Evolutionary conservation across 2,797 vertebrate species (phyloP), one percentile per base, ranked within the genome.

Genomic region (Enteromius afrohamiltoni): DNA sequence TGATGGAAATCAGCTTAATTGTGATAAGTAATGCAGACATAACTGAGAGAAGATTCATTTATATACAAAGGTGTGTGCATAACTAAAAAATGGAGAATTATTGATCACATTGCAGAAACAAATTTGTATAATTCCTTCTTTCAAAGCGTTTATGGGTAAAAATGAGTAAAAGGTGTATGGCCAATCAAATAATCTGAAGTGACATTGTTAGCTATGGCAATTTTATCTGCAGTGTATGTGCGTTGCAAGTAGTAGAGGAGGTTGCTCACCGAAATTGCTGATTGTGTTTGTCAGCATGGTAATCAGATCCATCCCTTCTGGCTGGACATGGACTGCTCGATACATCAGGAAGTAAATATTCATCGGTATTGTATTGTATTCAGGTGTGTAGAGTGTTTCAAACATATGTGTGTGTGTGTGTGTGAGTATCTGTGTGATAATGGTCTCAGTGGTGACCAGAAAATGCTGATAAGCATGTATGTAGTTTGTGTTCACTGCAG

Each of bases 401-500:
- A 4, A 19, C 68, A 9, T 29, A 1, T 49, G 60, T 49, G 76
- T 17, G 14, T 14, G 58, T 31, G 60, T 11, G 23, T 17, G 51
- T 34, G 34, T 34, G 34, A 23, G 73, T 55, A n/a, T 71, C 65
- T 60, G 13, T 42, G 45, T 40, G 31, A 42, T 45, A 23, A 42
- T n/a, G 9, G 45, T 69, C 23, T 45, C 73, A 67, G 6, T 16
- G 73, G 51, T 55, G 73, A 75, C 6, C 31, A 23, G 51, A 58
- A 74, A 75, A 37, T 65, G 76, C 42, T 78, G 76, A 65, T 65
- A 49, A 64, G 76, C 60, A 45, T 82, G 40, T n/a, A 74, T 51
- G 76, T 26, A 65, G 69, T 79, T 79, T 83, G 40, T 37, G 29
- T 73, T 86, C 49, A 86, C 65, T 71, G 77, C 81, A 77, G 51